Evolutionary conservation across 2,797 vertebrate genomes (phyloP).

Genomic region (Danio kyathit): DNA sequence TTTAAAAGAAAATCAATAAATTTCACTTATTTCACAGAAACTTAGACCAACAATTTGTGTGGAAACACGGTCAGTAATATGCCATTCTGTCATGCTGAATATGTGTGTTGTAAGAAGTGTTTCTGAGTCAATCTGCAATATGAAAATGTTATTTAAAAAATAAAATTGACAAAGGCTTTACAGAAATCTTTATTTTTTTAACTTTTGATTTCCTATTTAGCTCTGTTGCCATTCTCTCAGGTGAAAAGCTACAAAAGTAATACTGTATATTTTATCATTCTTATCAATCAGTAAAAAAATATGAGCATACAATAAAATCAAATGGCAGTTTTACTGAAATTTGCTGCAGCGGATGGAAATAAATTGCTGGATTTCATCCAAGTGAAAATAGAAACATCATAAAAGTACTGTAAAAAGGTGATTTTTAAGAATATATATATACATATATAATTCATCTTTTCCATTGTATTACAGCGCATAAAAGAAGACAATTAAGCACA

Average conservation of each 20-base stretch:
- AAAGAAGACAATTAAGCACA: no score
- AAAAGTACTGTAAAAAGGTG: background rate
- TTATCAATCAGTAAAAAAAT: background rate
- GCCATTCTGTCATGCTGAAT: background rate
- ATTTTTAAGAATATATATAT: no score
- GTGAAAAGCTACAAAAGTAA: no score
- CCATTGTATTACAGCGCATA: no score
- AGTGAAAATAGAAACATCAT: background rate
- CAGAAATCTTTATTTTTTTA: background rate
- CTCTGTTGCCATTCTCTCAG: background rate
- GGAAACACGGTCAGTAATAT: background rate
- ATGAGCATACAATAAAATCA: background rate
- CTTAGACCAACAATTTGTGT: background rate
- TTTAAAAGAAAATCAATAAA: no score
- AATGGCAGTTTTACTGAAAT: background rate
- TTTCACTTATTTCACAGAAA: no score
- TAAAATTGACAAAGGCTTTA: background rate
- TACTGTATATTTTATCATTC: background rate
- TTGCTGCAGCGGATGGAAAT: background rate
- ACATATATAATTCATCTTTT: no score
- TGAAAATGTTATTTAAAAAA: background rate
- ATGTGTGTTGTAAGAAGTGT: background rate
- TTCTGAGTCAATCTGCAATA: background rate
- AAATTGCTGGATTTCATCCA: background rate
- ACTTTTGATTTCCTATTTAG: background rate